Evolutionary conservation across 2,888 invertebrate genomes (phyloP).

Genomic region (Eristalis arbustorum): DNA sequence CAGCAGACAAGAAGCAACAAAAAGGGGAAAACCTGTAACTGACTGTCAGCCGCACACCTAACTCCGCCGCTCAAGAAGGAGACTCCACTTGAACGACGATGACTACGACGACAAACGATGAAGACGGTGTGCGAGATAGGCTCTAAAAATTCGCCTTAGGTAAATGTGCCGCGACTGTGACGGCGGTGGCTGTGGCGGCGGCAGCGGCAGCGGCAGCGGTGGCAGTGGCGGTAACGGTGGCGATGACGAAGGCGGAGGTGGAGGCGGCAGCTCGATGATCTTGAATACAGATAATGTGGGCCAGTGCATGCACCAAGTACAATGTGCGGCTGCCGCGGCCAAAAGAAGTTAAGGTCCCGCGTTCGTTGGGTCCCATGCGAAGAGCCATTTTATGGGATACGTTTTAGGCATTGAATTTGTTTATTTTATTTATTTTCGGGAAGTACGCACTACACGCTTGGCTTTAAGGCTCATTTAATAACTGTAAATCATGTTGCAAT

Average conservation of each 20-base stretch:
- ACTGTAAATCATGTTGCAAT: slow-evolving; percentile 69
- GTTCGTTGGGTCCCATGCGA: neutral
- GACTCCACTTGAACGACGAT: slow-evolving; percentile 24
- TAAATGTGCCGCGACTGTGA: slow-evolving; percentile 43
- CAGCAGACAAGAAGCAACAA: slow-evolving; percentile 39
- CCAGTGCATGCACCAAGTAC: slow-evolving; percentile 55
- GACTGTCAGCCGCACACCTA: slow-evolving; percentile 74
- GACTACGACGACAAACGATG: slow-evolving; percentile 39
- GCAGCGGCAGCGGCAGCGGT: neutral
- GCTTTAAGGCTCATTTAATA: slow-evolving; percentile 61
- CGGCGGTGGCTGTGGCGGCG: neutral
- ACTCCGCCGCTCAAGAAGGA: slow-evolving; percentile 58
- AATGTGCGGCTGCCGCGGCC: slow-evolving; percentile 51
- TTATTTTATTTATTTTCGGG: slow-evolving; percentile 53
- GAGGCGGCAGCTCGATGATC: slow-evolving; percentile 56
- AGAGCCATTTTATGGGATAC: slow-evolving; percentile 51
- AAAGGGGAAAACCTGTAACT: slow-evolving; percentile 73
- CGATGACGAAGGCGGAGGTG: slow-evolving; percentile 5
- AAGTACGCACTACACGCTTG: slow-evolving; percentile 53
- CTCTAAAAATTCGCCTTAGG: slow-evolving; percentile 65
- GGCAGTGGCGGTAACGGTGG: slow-evolving; percentile 34
- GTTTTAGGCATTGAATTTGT: slow-evolving; percentile 39
- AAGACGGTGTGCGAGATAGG: slow-evolving; percentile 59
- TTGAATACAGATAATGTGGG: slow-evolving; percentile 70
- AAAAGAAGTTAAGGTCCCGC: slow-evolving; percentile 44